Conservation (phyloP, 2,113 vertebrate genomes). For the Noctilio leporinus region DNA sequence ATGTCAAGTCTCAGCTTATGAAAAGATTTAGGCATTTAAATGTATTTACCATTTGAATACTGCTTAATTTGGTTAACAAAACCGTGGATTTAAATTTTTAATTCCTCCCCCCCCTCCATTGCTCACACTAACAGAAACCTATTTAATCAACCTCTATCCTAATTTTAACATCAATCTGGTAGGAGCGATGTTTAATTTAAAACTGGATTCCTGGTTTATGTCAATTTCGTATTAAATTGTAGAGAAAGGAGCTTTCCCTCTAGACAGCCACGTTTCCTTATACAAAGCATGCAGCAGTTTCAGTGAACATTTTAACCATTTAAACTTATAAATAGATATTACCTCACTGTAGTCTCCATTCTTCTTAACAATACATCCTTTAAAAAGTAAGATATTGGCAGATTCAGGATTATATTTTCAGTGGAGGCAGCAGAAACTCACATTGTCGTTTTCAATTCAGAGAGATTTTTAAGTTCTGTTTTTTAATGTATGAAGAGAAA, state of each 20-base stretch:
- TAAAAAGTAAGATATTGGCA: slow-evolving; percentile 29
- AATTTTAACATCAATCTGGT: slow-evolving; percentile 25
- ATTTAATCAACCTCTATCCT: slow-evolving; percentile 26
- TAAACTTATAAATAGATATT: slow-evolving; percentile 42
- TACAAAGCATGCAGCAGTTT: neutral
- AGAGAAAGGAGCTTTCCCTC: slow-evolving; percentile 37
- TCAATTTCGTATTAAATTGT: slow-evolving; percentile 13
- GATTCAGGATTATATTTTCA: neutral
- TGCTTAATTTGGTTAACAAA: slow-evolving; percentile 41
- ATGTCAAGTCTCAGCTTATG: slow-evolving; percentile 16
- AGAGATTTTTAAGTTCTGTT: slow-evolving; percentile 6
- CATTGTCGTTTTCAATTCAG: fast-evolving
- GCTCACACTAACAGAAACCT: slow-evolving; percentile 23
- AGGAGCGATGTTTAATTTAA: slow-evolving; percentile 23
- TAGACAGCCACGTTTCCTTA: slow-evolving; percentile 40
- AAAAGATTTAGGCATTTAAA: slow-evolving; percentile 44
- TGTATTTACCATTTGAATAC: slow-evolving; percentile 19
- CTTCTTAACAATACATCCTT: slow-evolving; percentile 22
- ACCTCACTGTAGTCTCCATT: slow-evolving; percentile 63
- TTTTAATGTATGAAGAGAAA: slow-evolving; percentile 39
- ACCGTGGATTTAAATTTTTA: slow-evolving; percentile 24
- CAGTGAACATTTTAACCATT: neutral
- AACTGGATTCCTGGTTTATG: slow-evolving; percentile 3
- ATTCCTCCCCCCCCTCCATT: neutral
- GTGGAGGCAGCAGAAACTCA: neutral